Evolutionary conservation across 2,888 invertebrate genomes (phyloP).

Genomic region (Ophonus ardosiacus): DNA sequence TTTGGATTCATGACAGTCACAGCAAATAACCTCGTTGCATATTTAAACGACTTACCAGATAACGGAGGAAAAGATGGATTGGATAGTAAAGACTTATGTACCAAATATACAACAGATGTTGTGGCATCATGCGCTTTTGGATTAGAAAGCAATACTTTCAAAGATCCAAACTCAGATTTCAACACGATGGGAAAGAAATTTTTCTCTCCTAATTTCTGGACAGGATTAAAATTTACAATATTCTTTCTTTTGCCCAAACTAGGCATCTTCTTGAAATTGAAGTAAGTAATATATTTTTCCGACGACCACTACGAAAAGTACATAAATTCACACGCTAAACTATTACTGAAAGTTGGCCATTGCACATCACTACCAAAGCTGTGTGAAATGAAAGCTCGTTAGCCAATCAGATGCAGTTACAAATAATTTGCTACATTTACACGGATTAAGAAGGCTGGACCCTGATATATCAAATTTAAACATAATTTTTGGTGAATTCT

Average conservation of each 20-base stretch:
- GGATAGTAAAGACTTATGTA: conserved; percentile 74
- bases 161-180: conserved; percentile 69
- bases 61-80: conserved; percentile 74
- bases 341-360: too few relatives aligned
- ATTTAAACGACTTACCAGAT: conserved; percentile 70
- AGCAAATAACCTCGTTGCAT: conserved; percentile 72
- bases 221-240: conserved; percentile 66
- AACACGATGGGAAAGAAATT: conserved; percentile 70
- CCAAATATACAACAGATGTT: conserved; percentile 74
- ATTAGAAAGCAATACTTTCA: conserved; percentile 73
- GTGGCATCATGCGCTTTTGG: conserved; percentile 75
- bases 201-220: conserved; percentile 69
- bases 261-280: conserved; percentile 68
- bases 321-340: too few relatives aligned
- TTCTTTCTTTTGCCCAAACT: conserved; percentile 64
- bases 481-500: too few relatives aligned
- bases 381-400: too few relatives aligned
- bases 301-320: too few relatives aligned
- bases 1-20: conserved; percentile 75
- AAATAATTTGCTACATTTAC: too few relatives aligned
- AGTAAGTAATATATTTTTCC: conserved; percentile 54
- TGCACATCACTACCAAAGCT: too few relatives aligned
- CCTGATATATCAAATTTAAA: too few relatives aligned
- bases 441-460: too few relatives aligned
- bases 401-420: too few relatives aligned